phyloP scores from a whole-genome alignment of 2,797 vertebrate species.

The Phaenicophaeus curvirostris region DNA sequence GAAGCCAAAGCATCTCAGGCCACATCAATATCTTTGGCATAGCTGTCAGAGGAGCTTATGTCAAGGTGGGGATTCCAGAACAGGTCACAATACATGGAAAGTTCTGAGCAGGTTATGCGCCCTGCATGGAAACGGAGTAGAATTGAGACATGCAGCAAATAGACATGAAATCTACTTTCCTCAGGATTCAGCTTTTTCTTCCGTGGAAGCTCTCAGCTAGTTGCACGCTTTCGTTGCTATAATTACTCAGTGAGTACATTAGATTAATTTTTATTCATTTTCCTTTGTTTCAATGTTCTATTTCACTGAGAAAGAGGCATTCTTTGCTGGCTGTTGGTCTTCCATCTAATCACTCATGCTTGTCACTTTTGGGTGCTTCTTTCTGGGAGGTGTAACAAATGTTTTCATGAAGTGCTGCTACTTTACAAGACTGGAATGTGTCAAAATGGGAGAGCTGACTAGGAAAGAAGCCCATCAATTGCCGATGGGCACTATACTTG shows the following conservation, averaged over 20 bases:
- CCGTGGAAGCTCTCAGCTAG: background rate
- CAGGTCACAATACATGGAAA: rapidly evolving
- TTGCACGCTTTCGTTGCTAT: rapidly evolving
- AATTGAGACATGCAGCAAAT: background rate
- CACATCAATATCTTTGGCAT: background rate
- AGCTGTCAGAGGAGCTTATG: background rate
- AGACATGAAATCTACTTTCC: background rate
- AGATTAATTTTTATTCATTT: background rate
- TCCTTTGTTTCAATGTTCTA: background rate
- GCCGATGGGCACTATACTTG: background rate
- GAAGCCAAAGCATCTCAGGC: background rate
- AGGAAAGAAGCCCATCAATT: background rate
- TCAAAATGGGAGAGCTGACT: background rate
- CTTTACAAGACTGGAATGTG: background rate
- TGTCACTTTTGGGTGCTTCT: background rate
- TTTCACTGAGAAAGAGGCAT: background rate
- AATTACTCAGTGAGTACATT: constrained; percentile 20
- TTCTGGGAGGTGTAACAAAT: background rate
- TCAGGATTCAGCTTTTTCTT: background rate
- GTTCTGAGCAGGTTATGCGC: background rate
- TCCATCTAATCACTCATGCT: background rate
- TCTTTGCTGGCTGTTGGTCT: background rate
- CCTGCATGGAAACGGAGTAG: background rate
- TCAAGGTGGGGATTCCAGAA: no score
- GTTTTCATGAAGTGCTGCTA: background rate